These are phyloP conservation scores for Megalops atlanticus DNA, from an alignment of 2,113 vertebrate species.

Conservation along the genomic window DNA sequence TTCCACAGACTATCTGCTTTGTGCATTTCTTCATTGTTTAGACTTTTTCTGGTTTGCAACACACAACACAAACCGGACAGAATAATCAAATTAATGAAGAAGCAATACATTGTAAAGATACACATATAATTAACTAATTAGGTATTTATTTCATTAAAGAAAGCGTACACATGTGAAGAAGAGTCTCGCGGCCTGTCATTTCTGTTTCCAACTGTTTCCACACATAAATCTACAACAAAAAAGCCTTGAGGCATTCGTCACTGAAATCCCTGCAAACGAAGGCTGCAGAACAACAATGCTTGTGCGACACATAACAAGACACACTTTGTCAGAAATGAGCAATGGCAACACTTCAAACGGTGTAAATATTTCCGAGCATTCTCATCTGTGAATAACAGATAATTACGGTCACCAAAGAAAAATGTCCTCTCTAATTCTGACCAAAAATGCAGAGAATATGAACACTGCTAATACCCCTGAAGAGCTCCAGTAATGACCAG, in stretches of 20 bases:
- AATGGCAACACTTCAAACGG: neutral
- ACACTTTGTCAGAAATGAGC: neutral
- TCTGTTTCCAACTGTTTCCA: neutral
- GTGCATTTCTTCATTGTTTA: neutral
- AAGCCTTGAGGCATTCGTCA: neutral
- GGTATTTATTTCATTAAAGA: too few species aligned
- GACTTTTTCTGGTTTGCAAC: neutral
- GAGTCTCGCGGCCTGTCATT: neutral
- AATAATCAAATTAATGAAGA: neutral
- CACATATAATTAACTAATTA: too few species aligned
- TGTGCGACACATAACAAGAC: neutral
- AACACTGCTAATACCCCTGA: neutral
- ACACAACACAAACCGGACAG: neutral
- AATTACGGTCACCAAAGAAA: neutral
- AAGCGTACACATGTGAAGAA: neutral
- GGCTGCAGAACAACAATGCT: neutral
- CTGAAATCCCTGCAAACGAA: too few species aligned
- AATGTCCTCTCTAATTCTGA: neutral
- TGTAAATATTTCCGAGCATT: neutral
- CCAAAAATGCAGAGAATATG: neutral
- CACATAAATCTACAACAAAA: neutral
- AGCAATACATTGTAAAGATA: neutral
- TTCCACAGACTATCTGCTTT: neutral
- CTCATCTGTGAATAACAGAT: neutral
- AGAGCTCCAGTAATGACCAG: neutral